Evolutionary conservation across 1,140 invertebrate genomes (phyloP).

Genomic region (Luehdorfia chinensis): DNA sequence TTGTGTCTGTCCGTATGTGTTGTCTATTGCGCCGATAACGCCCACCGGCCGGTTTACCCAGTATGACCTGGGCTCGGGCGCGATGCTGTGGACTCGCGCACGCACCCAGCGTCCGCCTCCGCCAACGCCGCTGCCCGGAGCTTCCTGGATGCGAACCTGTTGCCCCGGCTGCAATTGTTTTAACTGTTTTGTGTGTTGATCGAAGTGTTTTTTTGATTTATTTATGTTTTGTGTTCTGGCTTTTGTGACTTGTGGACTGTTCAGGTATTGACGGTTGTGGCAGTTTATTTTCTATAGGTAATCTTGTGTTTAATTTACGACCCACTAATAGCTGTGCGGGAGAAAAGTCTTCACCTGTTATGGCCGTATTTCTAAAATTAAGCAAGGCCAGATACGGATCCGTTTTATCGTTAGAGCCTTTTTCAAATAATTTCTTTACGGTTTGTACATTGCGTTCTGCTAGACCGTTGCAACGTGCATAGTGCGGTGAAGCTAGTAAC

Average conservation of each 20-base stretch:
- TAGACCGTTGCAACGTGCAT: too few relatives aligned
- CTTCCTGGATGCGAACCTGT: constrained; percentile 11
- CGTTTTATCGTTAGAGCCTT: too few relatives aligned
- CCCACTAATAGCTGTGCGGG: constrained; percentile 27
- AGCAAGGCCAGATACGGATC: too few relatives aligned
- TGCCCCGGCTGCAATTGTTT: constrained; percentile 2
- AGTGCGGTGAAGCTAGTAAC: too few relatives aligned
- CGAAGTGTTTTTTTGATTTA: constrained; percentile 17
- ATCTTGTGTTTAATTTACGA: constrained; percentile 18
- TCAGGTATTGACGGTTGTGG: too few relatives aligned
- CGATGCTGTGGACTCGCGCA: constrained; percentile 3
- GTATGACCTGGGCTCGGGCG: constrained; percentile 12
- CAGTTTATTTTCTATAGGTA: constrained; percentile 10
- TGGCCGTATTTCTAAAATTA: too few relatives aligned
- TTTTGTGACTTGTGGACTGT: not conserved
- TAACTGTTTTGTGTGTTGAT: constrained; percentile 11
- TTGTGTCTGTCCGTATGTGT: constrained; percentile 13
- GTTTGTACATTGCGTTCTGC: too few relatives aligned
- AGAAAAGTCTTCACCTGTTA: constrained; percentile 19
- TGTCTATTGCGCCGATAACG: too few relatives aligned
- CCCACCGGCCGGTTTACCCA: constrained; percentile 18
- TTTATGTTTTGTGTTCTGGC: constrained; percentile 7
- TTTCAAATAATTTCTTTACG: too few relatives aligned
- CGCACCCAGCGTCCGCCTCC: constrained; percentile 12
- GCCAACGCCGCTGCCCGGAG: not conserved